These are phyloP conservation scores for Apodemus agrarius DNA, from an alignment of 2,797 vertebrate genomes.

Conservation along the genomic window DNA sequence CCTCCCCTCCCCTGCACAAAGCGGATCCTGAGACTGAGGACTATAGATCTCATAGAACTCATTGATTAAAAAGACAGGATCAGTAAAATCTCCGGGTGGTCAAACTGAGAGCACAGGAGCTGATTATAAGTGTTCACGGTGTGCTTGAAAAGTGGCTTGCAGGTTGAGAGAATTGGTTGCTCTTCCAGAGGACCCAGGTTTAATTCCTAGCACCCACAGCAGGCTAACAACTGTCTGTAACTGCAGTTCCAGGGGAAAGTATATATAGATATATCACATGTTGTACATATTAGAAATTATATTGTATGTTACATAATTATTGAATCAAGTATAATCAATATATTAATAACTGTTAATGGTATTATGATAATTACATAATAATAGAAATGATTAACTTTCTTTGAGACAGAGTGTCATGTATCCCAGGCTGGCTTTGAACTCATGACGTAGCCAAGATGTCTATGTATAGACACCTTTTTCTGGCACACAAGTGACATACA, in stretches of 20 bases:
- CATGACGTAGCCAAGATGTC: background rate
- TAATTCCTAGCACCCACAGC: background rate
- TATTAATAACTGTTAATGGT: background rate
- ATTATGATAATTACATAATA: background rate
- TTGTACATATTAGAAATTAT: background rate
- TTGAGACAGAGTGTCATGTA: background rate
- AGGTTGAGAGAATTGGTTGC: background rate
- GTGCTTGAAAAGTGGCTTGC: background rate
- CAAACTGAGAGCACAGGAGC: background rate
- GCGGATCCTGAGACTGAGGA: background rate
- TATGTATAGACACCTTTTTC: background rate
- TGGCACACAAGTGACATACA: background rate
- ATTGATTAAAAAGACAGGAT: background rate
- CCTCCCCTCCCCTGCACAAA: background rate
- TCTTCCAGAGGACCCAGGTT: background rate
- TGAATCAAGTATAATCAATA: background rate
- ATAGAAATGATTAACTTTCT: background rate
- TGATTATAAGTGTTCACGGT: background rate
- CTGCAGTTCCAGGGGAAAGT: background rate
- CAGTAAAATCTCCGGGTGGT: background rate
- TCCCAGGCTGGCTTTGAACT: background rate
- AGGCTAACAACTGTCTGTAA: background rate
- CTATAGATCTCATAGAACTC: no score
- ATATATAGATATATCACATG: background rate
- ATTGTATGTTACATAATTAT: background rate